Evolutionary conservation across 2,797 vertebrate species (phyloP).

Genomic region (Paramormyrops hopkinsi): DNA sequence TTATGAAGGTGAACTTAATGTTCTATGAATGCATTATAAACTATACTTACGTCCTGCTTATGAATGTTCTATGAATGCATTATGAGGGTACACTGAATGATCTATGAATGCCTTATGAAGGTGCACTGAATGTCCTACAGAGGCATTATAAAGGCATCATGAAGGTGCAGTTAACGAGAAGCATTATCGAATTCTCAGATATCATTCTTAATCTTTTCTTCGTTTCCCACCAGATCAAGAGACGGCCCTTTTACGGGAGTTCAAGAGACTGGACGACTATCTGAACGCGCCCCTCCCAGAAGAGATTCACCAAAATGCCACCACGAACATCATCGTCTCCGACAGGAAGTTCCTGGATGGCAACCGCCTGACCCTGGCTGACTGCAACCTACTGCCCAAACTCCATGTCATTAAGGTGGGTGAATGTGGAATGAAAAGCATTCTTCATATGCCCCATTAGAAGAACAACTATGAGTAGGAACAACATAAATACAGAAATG

Average conservation of each 20-base stretch:
- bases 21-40: too few species aligned
- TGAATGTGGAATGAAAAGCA: neutral
- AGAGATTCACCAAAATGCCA: constrained; percentile 62
- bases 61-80: too few species aligned
- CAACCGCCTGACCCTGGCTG: constrained; percentile 83
- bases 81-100: too few species aligned
- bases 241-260: constrained; percentile 74
- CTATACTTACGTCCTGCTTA: too few species aligned
- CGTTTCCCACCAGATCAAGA: constrained; percentile 68
- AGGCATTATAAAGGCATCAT: neutral
- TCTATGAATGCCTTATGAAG: neutral
- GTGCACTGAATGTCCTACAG: neutral
- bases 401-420: constrained; percentile 94
- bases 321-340: constrained; percentile 61
- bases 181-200: neutral
- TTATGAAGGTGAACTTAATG: too few species aligned
- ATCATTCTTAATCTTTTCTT: neutral
- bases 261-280: constrained; percentile 82
- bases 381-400: constrained; percentile 96
- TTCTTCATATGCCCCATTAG: neutral
- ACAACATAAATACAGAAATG: neutral
- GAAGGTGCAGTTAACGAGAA: neutral
- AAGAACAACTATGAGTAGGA: neutral
- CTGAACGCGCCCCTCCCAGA: constrained; percentile 73
- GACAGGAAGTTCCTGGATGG: constrained; percentile 86